Evolutionary conservation across 2,888 invertebrate species (phyloP).

Genomic region (Serrognathus titanus): DNA sequence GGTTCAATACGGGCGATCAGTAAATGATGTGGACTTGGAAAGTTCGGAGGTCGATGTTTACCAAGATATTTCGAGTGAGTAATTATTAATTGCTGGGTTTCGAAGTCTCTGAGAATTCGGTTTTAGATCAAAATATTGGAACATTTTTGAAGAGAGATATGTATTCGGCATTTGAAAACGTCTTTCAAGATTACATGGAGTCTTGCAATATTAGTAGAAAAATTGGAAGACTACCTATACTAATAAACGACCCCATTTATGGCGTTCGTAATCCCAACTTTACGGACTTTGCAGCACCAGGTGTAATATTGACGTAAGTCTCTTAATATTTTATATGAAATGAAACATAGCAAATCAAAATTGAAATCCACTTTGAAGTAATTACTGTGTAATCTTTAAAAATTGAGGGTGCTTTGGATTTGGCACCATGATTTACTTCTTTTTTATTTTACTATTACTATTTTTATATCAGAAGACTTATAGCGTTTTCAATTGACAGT

Average conservation of each 20-base stretch:
- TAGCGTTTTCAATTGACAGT: no score
- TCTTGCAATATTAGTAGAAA: slow-evolving; percentile 65
- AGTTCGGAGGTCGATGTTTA: slow-evolving; percentile 67
- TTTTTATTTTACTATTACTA: no score
- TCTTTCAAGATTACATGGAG: slow-evolving; percentile 61
- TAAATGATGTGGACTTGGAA: slow-evolving; percentile 57
- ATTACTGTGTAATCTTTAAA: no score
- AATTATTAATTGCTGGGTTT: not conserved
- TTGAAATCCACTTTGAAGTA: no score
- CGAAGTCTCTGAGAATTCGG: not conserved
- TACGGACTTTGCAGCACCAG: slow-evolving; percentile 93
- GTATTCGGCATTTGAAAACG: slow-evolving; percentile 67
- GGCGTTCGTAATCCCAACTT: slow-evolving; percentile 77
- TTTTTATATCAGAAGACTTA: no score
- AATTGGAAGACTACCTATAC: slow-evolving; percentile 59
- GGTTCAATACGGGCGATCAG: slow-evolving; percentile 50
- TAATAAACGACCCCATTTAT: slow-evolving; percentile 70
- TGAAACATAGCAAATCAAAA: not conserved
- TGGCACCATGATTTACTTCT: no score
- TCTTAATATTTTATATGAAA: not conserved
- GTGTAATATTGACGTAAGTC: slow-evolving; percentile 80
- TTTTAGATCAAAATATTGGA: slow-evolving; percentile 85
- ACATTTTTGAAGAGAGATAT: slow-evolving; percentile 73
- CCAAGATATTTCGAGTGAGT: slow-evolving; percentile 82
- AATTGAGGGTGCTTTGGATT: no score